These are phyloP conservation scores for Arnoldichthys spilopterus DNA, from an alignment of 2,797 vertebrate species.

Conservation along the genomic window DNA sequence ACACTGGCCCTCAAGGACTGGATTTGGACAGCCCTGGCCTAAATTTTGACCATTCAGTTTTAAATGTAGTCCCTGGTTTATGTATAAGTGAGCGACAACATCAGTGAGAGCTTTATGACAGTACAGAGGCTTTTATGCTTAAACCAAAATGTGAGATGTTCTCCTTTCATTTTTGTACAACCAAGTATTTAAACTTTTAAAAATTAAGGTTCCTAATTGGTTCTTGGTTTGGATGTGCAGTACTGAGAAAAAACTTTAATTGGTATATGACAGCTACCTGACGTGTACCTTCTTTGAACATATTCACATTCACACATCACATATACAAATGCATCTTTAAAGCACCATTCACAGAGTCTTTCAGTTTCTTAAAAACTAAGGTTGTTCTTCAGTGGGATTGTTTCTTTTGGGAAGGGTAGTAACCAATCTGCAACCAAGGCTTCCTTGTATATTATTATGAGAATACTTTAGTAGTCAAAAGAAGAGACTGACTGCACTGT, in stretches of 20 bases:
- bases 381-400: not conserved
- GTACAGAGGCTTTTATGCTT: too few species aligned
- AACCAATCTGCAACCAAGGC: not conserved
- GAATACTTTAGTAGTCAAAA: not conserved
- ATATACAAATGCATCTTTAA: not conserved
- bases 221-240: not conserved
- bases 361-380: too few species aligned
- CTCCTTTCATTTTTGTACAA: too few species aligned
- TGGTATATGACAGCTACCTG: too few species aligned
- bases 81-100: not conserved
- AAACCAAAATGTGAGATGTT: too few species aligned
- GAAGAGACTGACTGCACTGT: not conserved
- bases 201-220: too few species aligned
- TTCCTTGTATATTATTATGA: not conserved
- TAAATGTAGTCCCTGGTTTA: not conserved
- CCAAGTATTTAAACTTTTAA: too few species aligned
- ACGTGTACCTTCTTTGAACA: not conserved
- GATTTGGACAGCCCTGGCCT: too few species aligned
- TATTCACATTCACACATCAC: slow-evolving; percentile 5
- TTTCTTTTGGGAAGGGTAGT: too few species aligned
- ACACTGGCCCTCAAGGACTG: too few species aligned
- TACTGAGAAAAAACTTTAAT: not conserved
- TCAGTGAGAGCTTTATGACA: not conserved
- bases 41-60: not conserved
- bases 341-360: not conserved